Conservation (phyloP, 2,888 invertebrate species). For the Rhaphigaster nebulosa region DNA sequence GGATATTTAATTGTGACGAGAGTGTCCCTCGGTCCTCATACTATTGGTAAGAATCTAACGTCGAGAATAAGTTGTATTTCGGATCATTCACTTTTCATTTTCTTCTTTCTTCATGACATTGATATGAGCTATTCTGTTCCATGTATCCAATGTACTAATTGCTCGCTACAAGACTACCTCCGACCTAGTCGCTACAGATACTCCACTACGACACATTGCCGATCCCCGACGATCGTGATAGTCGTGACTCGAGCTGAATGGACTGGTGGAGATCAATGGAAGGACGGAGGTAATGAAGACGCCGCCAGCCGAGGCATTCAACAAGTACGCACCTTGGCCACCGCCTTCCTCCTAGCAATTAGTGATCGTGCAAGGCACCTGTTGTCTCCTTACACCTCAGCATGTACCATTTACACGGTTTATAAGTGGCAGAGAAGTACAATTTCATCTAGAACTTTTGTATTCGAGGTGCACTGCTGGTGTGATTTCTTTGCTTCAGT, state of each 20-base stretch:
- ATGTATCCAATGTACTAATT: neutral
- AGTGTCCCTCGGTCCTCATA: too few relatives aligned
- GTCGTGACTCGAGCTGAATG: neutral
- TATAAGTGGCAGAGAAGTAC: neutral
- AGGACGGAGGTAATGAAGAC: neutral
- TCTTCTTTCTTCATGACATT: neutral
- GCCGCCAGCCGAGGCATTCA: neutral
- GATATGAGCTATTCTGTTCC: neutral
- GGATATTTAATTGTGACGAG: too few relatives aligned
- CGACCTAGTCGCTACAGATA: neutral
- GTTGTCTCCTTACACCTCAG: neutral
- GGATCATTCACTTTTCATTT: too few relatives aligned
- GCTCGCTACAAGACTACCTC: neutral
- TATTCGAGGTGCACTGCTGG: too few relatives aligned
- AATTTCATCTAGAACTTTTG: neutral
- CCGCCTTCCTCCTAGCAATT: neutral
- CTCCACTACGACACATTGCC: neutral
- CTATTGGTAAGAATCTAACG: too few relatives aligned
- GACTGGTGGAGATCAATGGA: neutral
- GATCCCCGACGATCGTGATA: neutral
- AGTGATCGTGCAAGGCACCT: neutral
- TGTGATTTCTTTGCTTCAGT: too few relatives aligned
- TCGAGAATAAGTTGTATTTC: too few relatives aligned
- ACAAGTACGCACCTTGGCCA: conserved; percentile 18
- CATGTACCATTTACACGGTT: neutral